These are phyloP conservation scores for Crotalus viridis DNA, from an alignment of 2,113 vertebrate genomes.

Conservation along the genomic window DNA sequence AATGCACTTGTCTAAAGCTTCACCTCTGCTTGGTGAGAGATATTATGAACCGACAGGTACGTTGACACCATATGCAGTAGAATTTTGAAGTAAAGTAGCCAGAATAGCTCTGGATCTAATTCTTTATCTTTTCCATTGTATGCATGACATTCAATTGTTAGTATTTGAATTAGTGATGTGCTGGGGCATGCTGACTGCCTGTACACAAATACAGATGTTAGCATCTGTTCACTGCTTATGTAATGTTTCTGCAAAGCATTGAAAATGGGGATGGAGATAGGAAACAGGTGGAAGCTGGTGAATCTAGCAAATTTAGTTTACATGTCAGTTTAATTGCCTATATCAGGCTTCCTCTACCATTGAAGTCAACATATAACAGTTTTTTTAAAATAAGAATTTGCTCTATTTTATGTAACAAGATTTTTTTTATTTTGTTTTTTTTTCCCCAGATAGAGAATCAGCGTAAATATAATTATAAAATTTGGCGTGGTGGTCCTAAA, in stretches of 20 bases:
- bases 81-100: not conserved
- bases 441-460: slow-evolving; percentile 69
- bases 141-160: not conserved
- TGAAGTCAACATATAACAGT: not conserved
- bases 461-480: slow-evolving; percentile 66
- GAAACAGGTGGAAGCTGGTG: not conserved
- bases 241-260: not conserved
- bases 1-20: slow-evolving; percentile 67
- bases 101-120: not conserved
- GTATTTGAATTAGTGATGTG: not conserved
- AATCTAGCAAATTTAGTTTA: not conserved
- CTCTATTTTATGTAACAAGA: not conserved
- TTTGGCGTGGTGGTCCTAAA: slow-evolving; percentile 59
- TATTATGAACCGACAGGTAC: slow-evolving; percentile 69
- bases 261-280: not conserved
- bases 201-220: not conserved
- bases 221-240: not conserved
- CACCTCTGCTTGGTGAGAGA: slow-evolving; percentile 68
- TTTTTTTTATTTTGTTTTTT: slow-evolving; percentile 26
- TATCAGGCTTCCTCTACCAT: not conserved
- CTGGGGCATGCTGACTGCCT: not conserved
- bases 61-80: not conserved
- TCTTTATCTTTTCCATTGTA: not conserved
- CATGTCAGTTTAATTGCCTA: not conserved
- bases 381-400: not conserved